Base-by-base conservation (phyloP, 2,113 vertebrate species). In the Halichoerus grypus region DNA sequence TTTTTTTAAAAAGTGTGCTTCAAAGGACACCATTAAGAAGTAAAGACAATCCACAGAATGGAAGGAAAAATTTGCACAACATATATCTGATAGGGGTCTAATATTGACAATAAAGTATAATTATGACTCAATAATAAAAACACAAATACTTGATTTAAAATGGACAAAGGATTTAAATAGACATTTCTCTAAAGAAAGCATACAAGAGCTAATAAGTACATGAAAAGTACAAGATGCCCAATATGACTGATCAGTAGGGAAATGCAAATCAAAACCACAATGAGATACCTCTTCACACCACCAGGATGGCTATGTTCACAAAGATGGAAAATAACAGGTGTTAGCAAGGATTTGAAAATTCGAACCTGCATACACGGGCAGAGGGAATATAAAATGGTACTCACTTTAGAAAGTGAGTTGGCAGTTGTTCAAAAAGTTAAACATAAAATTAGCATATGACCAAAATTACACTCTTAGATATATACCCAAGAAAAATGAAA, bases 381-480 rank as follows among this genome's bases (percentile, higher is more conserved):
- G 14, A 83, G 0, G 15, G 12, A 82, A 94, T 65, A 57, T 55
- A 67, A 95, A 85, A 88, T 24, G 3, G n/a, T 9, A 61, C 1
- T 15, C 13, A 0, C 14, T 83, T 97, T 49, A 65, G 33, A 96
- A 96, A 87, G 87, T 19, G 65, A 5, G n/a, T 76, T 33, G 18
- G n/a, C 36, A 86, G 57, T 63, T 90, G 21, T 82, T 87, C 28
- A 61, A 80, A 85, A 95, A 61, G 31, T 88, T 61, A 94, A 92
- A 88, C 15, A 67, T 8, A 21, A 13, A 94, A 61, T 90, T 53
- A 67, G 8, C n/a, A 39, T 46, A 4, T 69, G 74, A 83, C 39
- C 31, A 83, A 80, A 95, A 83, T 80, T 72, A 57, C 8, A 81
- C 31, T 61, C n/a, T 55, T 49, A 55, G 36, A 14, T 57, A 46